A percentile compares a stretch with the other conserved stretches of the same genome.
Evolutionary conservation across 2,113 vertebrate species (phyloP).

Genomic region (Turnix velox): DNA sequence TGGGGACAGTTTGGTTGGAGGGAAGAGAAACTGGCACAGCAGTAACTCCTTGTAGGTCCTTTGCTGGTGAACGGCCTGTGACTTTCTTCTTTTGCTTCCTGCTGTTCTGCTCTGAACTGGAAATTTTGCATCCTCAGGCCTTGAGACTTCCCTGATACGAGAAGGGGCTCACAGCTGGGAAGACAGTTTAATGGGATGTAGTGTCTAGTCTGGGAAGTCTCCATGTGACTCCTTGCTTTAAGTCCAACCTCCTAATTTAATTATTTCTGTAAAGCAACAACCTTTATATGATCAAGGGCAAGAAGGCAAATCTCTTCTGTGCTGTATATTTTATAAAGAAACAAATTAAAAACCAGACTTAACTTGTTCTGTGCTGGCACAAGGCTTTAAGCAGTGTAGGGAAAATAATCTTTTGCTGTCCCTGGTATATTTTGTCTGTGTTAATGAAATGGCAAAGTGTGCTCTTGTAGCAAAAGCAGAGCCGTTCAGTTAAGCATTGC

Average conservation of each 20-base stretch:
- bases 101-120: neutral
- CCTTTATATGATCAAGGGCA: neutral
- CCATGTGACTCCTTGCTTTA: neutral
- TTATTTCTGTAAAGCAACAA: neutral
- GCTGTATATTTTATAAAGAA: neutral
- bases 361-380: neutral
- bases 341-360: neutral
- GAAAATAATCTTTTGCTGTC: neutral
- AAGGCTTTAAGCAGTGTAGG: neutral
- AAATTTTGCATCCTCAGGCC: neutral
- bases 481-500: neutral
- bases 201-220: neutral
- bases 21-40: neutral
- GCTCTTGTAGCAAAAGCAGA: neutral
- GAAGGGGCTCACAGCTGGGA: neutral
- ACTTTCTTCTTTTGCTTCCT: neutral
- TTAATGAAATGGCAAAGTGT: neutral
- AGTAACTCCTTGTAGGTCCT: neutral
- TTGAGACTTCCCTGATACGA: neutral
- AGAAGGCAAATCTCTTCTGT: neutral
- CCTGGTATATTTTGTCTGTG: neutral
- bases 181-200: neutral
- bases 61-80: neutral
- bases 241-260: neutral
- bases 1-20: neutral